These are phyloP conservation scores for Ceratina japonica DNA, from an alignment of 1,140 invertebrate species.

Conservation along the genomic window DNA sequence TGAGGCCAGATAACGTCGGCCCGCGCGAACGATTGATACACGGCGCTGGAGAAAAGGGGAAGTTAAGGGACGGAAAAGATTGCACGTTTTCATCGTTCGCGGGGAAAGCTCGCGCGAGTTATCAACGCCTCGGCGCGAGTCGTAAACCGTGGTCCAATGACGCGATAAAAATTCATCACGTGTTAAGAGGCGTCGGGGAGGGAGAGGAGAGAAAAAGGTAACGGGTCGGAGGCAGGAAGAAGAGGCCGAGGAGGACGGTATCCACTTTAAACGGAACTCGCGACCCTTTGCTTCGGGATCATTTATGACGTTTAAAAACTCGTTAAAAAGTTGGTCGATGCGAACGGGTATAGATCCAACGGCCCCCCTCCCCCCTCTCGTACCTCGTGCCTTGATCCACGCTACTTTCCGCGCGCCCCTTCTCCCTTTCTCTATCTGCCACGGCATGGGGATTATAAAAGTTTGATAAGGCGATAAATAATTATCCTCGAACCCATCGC, in stretches of 20 bases:
- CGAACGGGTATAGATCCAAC: slow-evolving; percentile 53
- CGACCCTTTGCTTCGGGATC: slow-evolving; percentile 62
- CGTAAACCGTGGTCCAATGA: slow-evolving; percentile 40
- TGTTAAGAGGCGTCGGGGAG: slow-evolving; percentile 29
- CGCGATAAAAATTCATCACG: slow-evolving; percentile 57
- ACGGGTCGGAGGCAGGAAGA: neutral
- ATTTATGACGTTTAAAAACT: slow-evolving; percentile 77
- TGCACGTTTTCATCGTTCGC: slow-evolving; percentile 1
- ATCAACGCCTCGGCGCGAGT: slow-evolving; percentile 28
- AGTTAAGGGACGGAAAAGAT: neutral
- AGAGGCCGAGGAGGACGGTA: slow-evolving; percentile 8
- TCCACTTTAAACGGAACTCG: slow-evolving; percentile 38
- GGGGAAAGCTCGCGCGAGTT: slow-evolving; percentile 2
- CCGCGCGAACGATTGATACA: neutral
- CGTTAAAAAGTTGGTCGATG: slow-evolving; percentile 73
- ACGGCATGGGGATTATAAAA: slow-evolving; percentile 73
- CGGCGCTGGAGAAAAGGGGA: too few species aligned
- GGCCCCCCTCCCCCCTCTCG: neutral
- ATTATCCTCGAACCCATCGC: slow-evolving; percentile 70
- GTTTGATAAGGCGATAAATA: slow-evolving; percentile 77
- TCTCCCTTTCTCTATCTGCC: neutral
- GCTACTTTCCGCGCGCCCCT: slow-evolving; percentile 19
- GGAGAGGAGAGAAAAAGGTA: neutral
- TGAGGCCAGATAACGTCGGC: neutral
- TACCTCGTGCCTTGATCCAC: slow-evolving; percentile 22